Evolutionary conservation across 2,797 vertebrate species (phyloP).

Genomic region (Tenualosa ilisha): DNA sequence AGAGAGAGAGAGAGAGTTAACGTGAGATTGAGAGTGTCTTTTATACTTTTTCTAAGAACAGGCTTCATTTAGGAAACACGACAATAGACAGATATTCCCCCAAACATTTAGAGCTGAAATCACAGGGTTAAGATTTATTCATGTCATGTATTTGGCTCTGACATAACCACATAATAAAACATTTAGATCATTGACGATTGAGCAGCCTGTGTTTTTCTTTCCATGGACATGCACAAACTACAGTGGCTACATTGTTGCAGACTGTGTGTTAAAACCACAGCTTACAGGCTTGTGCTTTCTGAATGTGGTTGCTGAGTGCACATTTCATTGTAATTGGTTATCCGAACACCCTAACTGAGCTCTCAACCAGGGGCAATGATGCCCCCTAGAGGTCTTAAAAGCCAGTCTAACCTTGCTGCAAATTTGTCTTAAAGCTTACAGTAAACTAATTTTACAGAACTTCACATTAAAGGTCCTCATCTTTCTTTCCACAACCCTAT

Average conservation of each 20-base stretch:
- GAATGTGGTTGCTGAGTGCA: too few species aligned
- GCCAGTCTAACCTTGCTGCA: not conserved
- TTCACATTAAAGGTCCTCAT: not conserved
- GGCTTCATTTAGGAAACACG: not conserved
- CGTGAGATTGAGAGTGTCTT: slow-evolving; percentile 55
- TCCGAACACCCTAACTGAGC: not conserved
- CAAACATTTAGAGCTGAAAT: not conserved
- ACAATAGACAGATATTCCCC: not conserved
- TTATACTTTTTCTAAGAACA: slow-evolving; percentile 16
- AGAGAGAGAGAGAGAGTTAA: slow-evolving; percentile 40
- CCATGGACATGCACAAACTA: not conserved
- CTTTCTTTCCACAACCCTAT: too few species aligned
- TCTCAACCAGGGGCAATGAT: not conserved
- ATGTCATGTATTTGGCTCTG: not conserved
- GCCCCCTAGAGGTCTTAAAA: not conserved
- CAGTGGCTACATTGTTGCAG: too few species aligned
- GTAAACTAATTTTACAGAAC: not conserved
- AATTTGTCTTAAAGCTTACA: too few species aligned
- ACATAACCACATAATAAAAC: slow-evolving; percentile 12
- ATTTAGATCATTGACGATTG: not conserved
- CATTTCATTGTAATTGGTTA: too few species aligned
- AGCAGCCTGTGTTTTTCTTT: not conserved
- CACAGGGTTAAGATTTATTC: not conserved
- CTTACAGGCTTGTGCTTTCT: too few species aligned
- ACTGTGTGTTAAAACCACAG: too few species aligned